phyloP scores from a whole-genome alignment of 2,113 vertebrate genomes.

The Neotoma lepida region DNA sequence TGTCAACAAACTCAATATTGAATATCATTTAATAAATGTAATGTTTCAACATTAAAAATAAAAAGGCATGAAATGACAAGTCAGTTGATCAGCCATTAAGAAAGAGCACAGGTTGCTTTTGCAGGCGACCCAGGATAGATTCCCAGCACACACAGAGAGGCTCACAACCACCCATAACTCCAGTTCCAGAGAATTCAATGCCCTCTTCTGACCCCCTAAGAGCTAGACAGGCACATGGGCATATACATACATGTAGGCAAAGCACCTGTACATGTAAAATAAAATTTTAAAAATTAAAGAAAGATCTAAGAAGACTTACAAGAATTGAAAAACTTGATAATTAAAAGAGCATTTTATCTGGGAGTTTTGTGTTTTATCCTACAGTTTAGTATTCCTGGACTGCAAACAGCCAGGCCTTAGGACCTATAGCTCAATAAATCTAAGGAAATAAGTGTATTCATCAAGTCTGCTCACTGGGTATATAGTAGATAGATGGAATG shows the following conservation, averaged over 20 bases:
- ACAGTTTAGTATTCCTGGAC: background rate
- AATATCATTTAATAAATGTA: background rate
- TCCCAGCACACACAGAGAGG: background rate
- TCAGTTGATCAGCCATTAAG: background rate
- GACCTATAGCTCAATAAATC: background rate
- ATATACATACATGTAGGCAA: background rate
- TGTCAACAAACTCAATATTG: background rate
- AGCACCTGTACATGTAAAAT: background rate
- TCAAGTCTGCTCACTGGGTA: background rate
- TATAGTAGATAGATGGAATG: background rate
- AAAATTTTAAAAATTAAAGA: background rate
- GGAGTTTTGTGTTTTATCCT: background rate
- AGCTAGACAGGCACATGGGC: background rate
- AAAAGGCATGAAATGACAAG: background rate
- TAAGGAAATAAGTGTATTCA: slow-evolving; percentile 3
- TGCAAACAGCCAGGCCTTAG: background rate
- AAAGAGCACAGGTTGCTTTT: background rate
- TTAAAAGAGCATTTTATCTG: slow-evolving; percentile 2
- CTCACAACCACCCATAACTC: background rate
- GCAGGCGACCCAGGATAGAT: background rate
- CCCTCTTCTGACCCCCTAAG: background rate
- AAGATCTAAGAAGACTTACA: background rate
- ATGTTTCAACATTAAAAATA: background rate
- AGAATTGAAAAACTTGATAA: slow-evolving; percentile 14
- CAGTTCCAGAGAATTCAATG: background rate